Evolutionary conservation across 2,797 vertebrate species (phyloP), one percentile per base, ranked within the genome.

Genomic region (Coregonus sp.): DNA sequence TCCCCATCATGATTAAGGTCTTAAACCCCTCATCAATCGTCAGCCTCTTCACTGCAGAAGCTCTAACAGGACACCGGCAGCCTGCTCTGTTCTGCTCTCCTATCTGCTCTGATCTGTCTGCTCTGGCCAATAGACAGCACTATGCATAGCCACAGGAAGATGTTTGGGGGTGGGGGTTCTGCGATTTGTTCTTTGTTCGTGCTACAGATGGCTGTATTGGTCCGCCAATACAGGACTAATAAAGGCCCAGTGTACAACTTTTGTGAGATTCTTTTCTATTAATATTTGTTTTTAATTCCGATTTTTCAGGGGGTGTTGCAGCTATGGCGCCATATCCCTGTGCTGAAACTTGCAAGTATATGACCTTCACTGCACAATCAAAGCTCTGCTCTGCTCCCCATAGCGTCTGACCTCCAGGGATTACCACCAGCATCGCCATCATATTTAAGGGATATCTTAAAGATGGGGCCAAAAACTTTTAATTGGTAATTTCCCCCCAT

Each of bases 21-120:
- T 83, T 87, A 85, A 82, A 85, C 74, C 81, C 76, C 35, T 84
- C 80, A 87, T 86, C 86, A 87, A 78, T 80, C 65, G 70, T 72
- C 54, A 29, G 52, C 52, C 31, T 51, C 67, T 20, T 67, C 59
- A 9, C 80, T 75, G 80, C 76, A 69, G 70, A 33, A 35, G 63
- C 9, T 20, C 31, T 12, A 16, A 50, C 37, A 50, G 73, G 63
- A 67, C 56, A 75, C 20, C 15, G 33, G 50, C 25, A 50, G 11
- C 25, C 47, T 12, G n/a, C 37, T 70, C 40, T 70, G 6, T 14
- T 4, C 25, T 25, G 20, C 12, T 50, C 69, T 50, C 33, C 9
- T 25, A n/a, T 70, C 68, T 70, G 35, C 68, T 70, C n/a, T 47
- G 6, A 16, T 33, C 65, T 37, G 37, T 70, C 77, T 76, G 63